Evolutionary conservation across 35 echinoderm and acorn worm genomes (phyloP), one percentile per base, ranked within the genome.

Genomic region (Anneissia japonica): DNA sequence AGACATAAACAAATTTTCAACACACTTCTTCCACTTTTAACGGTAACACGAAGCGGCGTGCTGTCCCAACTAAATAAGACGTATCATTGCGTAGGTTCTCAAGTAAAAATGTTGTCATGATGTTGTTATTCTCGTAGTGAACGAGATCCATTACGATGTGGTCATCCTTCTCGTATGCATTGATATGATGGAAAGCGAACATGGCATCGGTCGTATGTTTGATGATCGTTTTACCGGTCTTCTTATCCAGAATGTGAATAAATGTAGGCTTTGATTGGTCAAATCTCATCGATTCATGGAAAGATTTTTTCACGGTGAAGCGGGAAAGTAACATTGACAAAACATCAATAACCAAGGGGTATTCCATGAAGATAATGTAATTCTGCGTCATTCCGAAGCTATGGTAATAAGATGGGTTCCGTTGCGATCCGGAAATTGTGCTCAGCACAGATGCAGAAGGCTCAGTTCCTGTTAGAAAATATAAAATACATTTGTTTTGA

Each of bases 161-260:
- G 30, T 51, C 86, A 37, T 88, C 87, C 23, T 90, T 81, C 75
- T 97, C 94, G 41, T 81, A 97, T 0, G 94, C 91, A 37, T 97
- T 97, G 36, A 90, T 84, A 37, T 93, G 90, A 84, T 97, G 94
- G 77, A 97, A 97, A 56, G 79, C 82, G 35, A 97, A 92, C 79
- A 97, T 90, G 36, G 90, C 45, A 74, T 97, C 94, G 1, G 90
- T 81, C 29, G 31, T 79, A 77, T 90, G 74, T 33, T 55, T 88
- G 17, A 40, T 11, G 10, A 97, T 13, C 5, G 84, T 74, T 31
- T 84, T 43, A 0, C 94, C 94, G 1, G 87, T 82, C 4, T 87
- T 74, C 0, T 80, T 79, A 17, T 84, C 85, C 43, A 90, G 29
- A 0, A 97, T 37, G 87, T 87, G 74, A 38, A 97, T 93, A 6